Evolutionary conservation across 2,797 vertebrate genomes (phyloP).

Genomic region (Lepilemur septentrionalis): DNA sequence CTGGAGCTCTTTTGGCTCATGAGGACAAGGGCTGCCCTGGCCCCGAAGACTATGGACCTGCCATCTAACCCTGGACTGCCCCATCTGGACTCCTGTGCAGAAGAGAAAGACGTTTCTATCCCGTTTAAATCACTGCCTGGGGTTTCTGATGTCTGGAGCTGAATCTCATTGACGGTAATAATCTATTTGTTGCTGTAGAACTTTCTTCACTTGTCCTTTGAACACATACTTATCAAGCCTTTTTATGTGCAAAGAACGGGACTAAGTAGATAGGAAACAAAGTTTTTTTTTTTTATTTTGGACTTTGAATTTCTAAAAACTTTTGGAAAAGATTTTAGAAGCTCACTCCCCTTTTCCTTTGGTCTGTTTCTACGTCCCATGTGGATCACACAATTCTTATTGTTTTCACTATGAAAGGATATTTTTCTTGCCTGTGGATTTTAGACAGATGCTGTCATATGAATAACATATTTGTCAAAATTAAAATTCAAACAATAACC

Average conservation of each 20-base stretch:
- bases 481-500: not conserved
- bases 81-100: not conserved
- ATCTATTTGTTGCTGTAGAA: not conserved
- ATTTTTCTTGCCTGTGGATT: not conserved
- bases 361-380: not conserved
- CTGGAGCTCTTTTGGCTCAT: not conserved
- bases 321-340: not conserved
- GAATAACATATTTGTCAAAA: not conserved
- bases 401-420: not conserved
- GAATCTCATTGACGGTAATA: not conserved
- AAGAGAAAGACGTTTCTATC: not conserved
- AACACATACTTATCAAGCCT: not conserved
- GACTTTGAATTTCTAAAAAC: not conserved
- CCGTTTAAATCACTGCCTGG: not conserved
- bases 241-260: not conserved
- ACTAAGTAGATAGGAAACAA: not conserved
- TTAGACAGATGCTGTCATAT: not conserved
- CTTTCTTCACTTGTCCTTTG: slow-evolving; percentile 8
- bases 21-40: not conserved
- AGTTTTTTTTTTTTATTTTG: not conserved
- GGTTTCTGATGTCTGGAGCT: not conserved
- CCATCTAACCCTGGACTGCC: not conserved
- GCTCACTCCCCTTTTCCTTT: not conserved
- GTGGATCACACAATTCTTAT: not conserved
- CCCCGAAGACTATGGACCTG: not conserved